phyloP scores from a whole-genome alignment of 2,888 invertebrate species.

The Philaethria dido region DNA sequence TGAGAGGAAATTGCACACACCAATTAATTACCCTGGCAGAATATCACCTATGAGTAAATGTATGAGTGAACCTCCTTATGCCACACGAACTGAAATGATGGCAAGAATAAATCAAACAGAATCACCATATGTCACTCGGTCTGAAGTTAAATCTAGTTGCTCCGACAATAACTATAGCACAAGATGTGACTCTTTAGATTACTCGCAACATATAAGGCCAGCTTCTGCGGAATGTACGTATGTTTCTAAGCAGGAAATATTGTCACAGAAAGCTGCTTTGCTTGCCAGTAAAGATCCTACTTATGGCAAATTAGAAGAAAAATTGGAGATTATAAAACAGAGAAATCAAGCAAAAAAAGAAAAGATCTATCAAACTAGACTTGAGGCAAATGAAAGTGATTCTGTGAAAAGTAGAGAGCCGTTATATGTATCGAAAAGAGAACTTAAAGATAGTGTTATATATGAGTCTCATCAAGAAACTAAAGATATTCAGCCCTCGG shows the following conservation, averaged over 20 bases:
- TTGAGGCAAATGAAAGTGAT: conserved; percentile 78
- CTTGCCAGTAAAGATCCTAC: conserved; percentile 74
- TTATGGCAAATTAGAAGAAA: conserved; percentile 74
- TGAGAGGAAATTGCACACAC: conserved; percentile 74
- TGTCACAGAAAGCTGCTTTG: conserved; percentile 78
- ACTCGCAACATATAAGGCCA: conserved; percentile 64
- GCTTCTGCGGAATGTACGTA: conserved; percentile 79
- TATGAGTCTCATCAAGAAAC: conserved; percentile 80
- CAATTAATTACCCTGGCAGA: conserved; percentile 68
- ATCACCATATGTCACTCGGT: conserved; percentile 68
- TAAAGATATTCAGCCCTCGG: conserved; percentile 59
- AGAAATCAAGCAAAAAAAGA: conserved; percentile 82
- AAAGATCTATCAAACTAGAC: conserved; percentile 79
- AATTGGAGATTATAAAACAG: conserved; percentile 80
- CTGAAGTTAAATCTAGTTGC: conserved; percentile 75
- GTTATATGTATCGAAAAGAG: conserved; percentile 79
- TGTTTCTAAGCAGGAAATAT: conserved; percentile 79
- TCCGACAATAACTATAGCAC: conserved; percentile 69
- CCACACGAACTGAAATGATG: conserved; percentile 76
- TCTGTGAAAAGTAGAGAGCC: conserved; percentile 75
- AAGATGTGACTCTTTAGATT: conserved; percentile 63
- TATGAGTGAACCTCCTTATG: conserved; percentile 79
- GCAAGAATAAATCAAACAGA: conserved; percentile 68
- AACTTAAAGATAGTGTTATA: conserved; percentile 79
- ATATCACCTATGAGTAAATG: conserved; percentile 75